Conservation (phyloP, 2,888 invertebrate genomes). For the Smittia sp. region DNA sequence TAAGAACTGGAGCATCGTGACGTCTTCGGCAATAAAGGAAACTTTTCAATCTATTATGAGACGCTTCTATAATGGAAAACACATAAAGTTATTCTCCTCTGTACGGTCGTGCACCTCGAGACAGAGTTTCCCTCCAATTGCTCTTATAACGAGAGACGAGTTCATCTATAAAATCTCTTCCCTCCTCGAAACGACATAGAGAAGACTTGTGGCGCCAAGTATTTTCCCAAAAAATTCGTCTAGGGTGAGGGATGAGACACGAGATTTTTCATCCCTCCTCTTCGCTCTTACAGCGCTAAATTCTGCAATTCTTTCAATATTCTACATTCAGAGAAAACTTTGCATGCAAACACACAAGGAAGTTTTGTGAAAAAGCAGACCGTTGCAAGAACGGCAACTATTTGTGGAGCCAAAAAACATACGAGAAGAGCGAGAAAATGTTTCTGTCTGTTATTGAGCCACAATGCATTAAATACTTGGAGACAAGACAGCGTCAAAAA, state of each 20-base stretch:
- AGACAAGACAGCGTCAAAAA: conserved; percentile 39
- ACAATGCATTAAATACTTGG: not conserved
- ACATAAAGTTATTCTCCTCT: not conserved
- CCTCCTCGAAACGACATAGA: not conserved
- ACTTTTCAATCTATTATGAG: no score
- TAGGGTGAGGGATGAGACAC: not conserved
- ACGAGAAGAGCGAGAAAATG: not conserved
- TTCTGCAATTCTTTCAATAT: not conserved
- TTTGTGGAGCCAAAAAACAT: not conserved
- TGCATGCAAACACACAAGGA: conserved; percentile 1
- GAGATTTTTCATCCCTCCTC: not conserved
- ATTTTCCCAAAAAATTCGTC: not conserved
- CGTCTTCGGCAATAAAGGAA: no score
- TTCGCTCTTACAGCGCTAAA: not conserved
- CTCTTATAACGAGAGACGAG: no score
- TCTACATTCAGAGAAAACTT: not conserved
- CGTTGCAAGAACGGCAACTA: not conserved
- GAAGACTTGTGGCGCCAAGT: conserved; percentile 36
- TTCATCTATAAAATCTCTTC: not conserved
- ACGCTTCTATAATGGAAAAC: not conserved
- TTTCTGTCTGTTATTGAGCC: not conserved
- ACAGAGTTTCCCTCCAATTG: conserved; percentile 10
- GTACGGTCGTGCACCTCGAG: conserved; percentile 26
- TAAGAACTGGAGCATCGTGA: no score
- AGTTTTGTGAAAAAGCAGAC: not conserved